Evolutionary conservation across 2,797 vertebrate genomes (phyloP).

Genomic region (Coilia nasus): DNA sequence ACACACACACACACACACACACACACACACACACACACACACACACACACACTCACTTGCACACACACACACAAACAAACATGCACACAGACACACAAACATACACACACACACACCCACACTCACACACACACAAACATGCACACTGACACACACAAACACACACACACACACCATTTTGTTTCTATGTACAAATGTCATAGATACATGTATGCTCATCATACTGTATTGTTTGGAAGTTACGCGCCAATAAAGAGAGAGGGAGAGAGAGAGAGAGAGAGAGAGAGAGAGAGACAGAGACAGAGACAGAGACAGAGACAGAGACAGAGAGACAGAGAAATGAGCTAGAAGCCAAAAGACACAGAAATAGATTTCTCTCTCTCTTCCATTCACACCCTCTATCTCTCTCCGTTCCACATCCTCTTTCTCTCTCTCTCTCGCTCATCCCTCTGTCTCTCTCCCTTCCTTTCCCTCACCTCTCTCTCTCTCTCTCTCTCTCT

Average conservation of each 20-base stretch:
- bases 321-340: no score
- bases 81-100: background rate
- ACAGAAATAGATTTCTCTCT: background rate
- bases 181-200: no score
- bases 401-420: background rate
- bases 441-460: background rate
- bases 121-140: no score
- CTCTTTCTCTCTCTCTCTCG: background rate
- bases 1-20: background rate
- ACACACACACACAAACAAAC: no score
- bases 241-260: no score
- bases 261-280: no score
- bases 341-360: no score
- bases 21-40: background rate
- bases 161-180: background rate
- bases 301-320: no score
- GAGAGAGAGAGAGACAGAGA: no score
- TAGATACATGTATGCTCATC: no score
- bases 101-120: no score
- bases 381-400: background rate
- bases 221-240: no score
- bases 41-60: conserved; percentile 8
- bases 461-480: background rate
- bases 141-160: background rate
- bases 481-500: background rate